Evolutionary conservation across 2,888 invertebrate species (phyloP).

Genomic region (Scaptomyza tumidula): DNA sequence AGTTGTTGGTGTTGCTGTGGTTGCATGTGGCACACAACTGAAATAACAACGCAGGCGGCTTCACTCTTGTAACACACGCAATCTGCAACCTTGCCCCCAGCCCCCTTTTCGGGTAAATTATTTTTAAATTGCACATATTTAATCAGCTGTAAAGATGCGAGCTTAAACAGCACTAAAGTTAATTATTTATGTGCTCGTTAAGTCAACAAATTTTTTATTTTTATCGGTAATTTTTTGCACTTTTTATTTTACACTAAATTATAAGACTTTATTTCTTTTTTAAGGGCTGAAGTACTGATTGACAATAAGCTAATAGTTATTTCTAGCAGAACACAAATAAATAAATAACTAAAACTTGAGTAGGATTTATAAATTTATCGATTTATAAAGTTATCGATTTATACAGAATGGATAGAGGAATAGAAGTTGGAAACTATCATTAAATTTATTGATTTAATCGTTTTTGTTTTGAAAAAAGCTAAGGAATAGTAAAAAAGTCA

Average conservation of each 20-base stretch:
- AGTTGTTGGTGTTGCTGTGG: constrained; percentile 13
- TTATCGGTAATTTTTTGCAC: neutral
- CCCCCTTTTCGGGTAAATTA: constrained; percentile 35
- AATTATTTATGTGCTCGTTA: constrained; percentile 12
- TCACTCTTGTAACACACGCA: constrained; percentile 59
- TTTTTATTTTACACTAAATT: neutral
- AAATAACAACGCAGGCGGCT: constrained; percentile 37
- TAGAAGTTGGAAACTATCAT: no score
- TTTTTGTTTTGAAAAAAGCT: no score
- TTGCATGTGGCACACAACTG: constrained; percentile 19
- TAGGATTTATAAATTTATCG: no score
- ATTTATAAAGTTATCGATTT: no score
- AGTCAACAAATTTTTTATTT: constrained; percentile 19
- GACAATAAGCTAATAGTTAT: no score
- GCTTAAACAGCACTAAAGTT: neutral
- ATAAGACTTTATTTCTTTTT: no score
- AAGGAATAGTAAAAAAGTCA: no score
- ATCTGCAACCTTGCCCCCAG: constrained; percentile 30
- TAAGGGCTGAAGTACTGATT: neutral
- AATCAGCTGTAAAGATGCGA: constrained; percentile 57
- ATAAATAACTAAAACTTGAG: no score
- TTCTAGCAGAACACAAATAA: no score
- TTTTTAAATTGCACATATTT: constrained; percentile 68
- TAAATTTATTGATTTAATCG: no score
- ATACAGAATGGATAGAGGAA: no score